Conservation (phyloP, 2,888 invertebrate genomes). For the Drosophila melanosoma region DNA sequence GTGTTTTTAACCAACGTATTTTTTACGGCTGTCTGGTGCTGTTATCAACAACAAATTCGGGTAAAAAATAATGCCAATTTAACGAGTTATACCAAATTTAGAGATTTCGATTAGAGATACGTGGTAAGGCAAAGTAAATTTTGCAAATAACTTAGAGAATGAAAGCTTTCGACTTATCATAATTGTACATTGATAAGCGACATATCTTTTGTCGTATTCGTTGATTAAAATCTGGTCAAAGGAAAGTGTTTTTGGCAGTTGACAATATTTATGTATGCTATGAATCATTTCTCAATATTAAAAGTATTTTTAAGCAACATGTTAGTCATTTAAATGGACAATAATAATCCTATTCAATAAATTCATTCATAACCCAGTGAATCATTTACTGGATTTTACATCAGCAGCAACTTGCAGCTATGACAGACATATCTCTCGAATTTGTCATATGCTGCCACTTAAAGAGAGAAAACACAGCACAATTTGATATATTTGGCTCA, state of each 20-base stretch:
- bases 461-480: slow-evolving; percentile 28
- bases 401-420: slow-evolving; percentile 1
- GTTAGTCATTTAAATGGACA: slow-evolving; percentile 5
- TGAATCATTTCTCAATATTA: slow-evolving; percentile 19
- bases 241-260: not conserved
- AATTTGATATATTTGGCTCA: slow-evolving; percentile 1
- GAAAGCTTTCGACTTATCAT: slow-evolving; percentile 50
- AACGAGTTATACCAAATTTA: slow-evolving; percentile 20
- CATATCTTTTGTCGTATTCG: slow-evolving; percentile 15
- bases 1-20: slow-evolving; percentile 40
- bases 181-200: slow-evolving; percentile 46
- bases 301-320: not conserved
- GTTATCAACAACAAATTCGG: slow-evolving; percentile 26
- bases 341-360: not conserved
- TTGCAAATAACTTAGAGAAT: slow-evolving; percentile 2
- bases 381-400: slow-evolving; percentile 23
- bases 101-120: not conserved
- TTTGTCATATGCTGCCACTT: slow-evolving; percentile 3
- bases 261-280: not conserved
- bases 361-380: slow-evolving; percentile 16
- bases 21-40: slow-evolving; percentile 13
- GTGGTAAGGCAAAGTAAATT: not conserved
- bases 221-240: slow-evolving; percentile 18
- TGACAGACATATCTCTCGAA: not conserved
- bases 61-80: slow-evolving; percentile 12